Evolutionary conservation across 2,113 vertebrate species (phyloP).

Genomic region (Caranx melampygus): DNA sequence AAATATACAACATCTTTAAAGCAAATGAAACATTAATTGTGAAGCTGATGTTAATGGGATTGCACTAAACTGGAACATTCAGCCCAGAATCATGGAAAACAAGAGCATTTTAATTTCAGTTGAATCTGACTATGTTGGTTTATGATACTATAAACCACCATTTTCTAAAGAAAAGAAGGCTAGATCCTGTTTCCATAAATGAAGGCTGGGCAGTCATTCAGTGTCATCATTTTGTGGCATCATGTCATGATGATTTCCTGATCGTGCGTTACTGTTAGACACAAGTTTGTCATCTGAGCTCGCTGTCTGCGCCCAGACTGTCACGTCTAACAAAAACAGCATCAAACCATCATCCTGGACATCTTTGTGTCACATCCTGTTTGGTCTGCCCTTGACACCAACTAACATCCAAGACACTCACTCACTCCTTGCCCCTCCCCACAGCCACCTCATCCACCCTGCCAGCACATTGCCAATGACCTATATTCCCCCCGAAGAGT

Average conservation of each 20-base stretch:
- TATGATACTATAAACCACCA: background rate
- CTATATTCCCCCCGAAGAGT: slow-evolving; percentile 36
- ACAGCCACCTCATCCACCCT: slow-evolving; percentile 20
- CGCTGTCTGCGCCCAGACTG: background rate
- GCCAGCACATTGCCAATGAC: slow-evolving; percentile 25
- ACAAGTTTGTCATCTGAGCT: background rate
- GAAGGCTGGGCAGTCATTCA: background rate
- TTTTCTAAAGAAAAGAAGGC: background rate
- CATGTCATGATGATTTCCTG: background rate
- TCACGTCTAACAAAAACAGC: slow-evolving; percentile 18
- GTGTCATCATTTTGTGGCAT: no score
- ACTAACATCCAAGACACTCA: slow-evolving; percentile 7
- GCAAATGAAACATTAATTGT: background rate
- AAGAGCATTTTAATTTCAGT: background rate
- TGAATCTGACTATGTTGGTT: background rate
- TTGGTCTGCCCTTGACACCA: slow-evolving; percentile 23
- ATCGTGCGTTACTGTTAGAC: background rate
- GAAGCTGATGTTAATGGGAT: no score
- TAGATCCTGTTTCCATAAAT: background rate
- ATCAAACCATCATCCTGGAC: slow-evolving; percentile 9
- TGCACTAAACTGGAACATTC: no score
- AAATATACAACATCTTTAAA: background rate
- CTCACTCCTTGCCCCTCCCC: background rate
- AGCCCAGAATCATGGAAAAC: background rate
- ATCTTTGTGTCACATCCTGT: slow-evolving; percentile 2